Evolutionary conservation across 2,113 vertebrate species (phyloP), one percentile per base, ranked within the genome.

Genomic region (Arenaria interpres): DNA sequence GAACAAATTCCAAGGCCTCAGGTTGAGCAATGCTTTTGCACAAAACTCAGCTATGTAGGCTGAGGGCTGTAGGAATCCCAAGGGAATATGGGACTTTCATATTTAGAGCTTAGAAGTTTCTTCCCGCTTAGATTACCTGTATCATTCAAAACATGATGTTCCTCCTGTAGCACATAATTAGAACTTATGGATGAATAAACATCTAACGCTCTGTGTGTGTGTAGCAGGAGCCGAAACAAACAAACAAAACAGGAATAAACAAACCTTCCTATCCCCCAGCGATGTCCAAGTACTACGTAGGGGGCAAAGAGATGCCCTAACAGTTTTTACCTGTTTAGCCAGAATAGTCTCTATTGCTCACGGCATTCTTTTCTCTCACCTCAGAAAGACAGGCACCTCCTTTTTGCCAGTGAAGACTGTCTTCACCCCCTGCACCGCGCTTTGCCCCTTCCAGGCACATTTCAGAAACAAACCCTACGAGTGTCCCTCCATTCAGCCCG

Each of bases 1-100:
- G 16, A 64, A 28, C 0, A 0, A 72, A 56, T 32, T 33, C 53
- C 39, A 73, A 0, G 0, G 1, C 16, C 54, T 41, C 46, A 4
- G 35, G 22, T 10, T 27, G 14, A 59, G 60, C 41, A 37, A 54
- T 20, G 18, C 7, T 73, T 82, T 45, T 71, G 56, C 37, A 76
- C 27, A 50, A 37, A 71, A 74, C 39, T 10, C 6, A 6, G 24
- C 28, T 57, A 11, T 4, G 3, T 2, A 48, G 35, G 24, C 20
- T 59, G n/a, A 14, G 6, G 66, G 67, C 57, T 80, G 30, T 2
- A 53, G 8, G 28, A 54, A 37, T n/a, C 63, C 66, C 83, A n/a
- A 37, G 33, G n/a, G 33, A 90, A 83, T n/a, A 43, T 0, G 0
- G 8, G 8, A 30, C 2, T 93, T 74, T 71, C 27, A 6, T n/a